These are phyloP conservation scores for Riparia riparia DNA, from an alignment of 2,113 vertebrate species.

Conservation along the genomic window DNA sequence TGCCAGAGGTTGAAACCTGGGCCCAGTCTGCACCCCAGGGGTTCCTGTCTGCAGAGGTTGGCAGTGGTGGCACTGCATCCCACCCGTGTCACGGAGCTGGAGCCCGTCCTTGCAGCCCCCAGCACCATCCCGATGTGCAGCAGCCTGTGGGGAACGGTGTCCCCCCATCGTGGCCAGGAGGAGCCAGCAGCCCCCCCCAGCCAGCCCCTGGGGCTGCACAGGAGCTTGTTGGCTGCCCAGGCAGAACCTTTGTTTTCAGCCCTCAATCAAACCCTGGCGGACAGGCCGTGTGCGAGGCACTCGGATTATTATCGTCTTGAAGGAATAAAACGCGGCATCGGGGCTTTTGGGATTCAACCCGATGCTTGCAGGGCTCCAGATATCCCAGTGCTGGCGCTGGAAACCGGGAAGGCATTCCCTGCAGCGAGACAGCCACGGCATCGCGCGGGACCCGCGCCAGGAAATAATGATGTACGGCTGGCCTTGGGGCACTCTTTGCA, in stretches of 20 bases:
- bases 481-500: constrained; percentile 56
- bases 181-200: not conserved
- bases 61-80: accelerated
- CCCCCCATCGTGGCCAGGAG: not conserved
- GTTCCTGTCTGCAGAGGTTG: not conserved
- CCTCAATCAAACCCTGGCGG: not conserved
- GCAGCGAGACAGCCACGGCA: constrained; percentile 4
- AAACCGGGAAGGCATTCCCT: not conserved
- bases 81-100: accelerated
- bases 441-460: not conserved
- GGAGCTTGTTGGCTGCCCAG: not conserved
- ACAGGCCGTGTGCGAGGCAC: not conserved
- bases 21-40: not conserved
- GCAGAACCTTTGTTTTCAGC: not conserved
- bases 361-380: not conserved
- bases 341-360: not conserved
- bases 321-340: not conserved
- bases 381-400: not conserved
- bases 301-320: not conserved
- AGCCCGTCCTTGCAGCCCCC: accelerated
- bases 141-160: accelerated
- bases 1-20: not conserved
- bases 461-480: constrained; percentile 55
- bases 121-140: accelerated
- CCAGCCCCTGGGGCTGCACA: not conserved